Conservation (phyloP, 1,140 invertebrate genomes). For the Pantala flavescens region DNA sequence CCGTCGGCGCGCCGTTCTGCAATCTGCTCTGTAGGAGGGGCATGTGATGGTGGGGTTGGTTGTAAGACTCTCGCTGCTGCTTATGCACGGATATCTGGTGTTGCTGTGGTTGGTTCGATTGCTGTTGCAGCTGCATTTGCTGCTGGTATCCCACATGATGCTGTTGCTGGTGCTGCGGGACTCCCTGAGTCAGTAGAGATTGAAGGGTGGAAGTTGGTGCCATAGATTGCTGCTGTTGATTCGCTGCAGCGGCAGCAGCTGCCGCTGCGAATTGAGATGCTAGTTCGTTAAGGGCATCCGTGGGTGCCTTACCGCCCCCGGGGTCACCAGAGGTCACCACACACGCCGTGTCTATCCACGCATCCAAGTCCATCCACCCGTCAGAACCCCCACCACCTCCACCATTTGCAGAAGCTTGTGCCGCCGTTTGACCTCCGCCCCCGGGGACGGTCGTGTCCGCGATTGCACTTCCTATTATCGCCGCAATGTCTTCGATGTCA, state of each 20-base stretch:
- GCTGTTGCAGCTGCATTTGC: slow-evolving; percentile 22
- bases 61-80: background rate
- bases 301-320: slow-evolving; percentile 24
- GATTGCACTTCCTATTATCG: slow-evolving; percentile 80
- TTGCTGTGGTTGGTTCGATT: slow-evolving; percentile 15
- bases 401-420: slow-evolving; percentile 26
- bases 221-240: slow-evolving; percentile 27
- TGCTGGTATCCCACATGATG: slow-evolving; percentile 24
- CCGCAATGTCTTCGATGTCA: slow-evolving; percentile 77
- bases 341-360: slow-evolving; percentile 69
- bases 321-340: slow-evolving; percentile 27
- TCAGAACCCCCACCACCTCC: slow-evolving; percentile 41
- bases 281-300: background rate
- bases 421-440: slow-evolving; percentile 26
- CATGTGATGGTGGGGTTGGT: slow-evolving; percentile 51
- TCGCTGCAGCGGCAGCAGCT: slow-evolving; percentile 11
- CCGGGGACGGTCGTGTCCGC: slow-evolving; percentile 70
- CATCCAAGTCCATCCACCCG: slow-evolving; percentile 71
- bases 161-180: slow-evolving; percentile 1
- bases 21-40: slow-evolving; percentile 49
- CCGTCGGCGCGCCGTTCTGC: slow-evolving; percentile 32
- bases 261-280: background rate
- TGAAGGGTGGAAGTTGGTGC: slow-evolving; percentile 47
- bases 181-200: slow-evolving; percentile 46
- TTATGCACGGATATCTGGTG: slow-evolving; percentile 7